Percentiles rank a stretch among this genome's conserved stretches.
Evolutionary conservation across 2,888 invertebrate genomes (phyloP).

Genomic region (Pelosia muscerda): DNA sequence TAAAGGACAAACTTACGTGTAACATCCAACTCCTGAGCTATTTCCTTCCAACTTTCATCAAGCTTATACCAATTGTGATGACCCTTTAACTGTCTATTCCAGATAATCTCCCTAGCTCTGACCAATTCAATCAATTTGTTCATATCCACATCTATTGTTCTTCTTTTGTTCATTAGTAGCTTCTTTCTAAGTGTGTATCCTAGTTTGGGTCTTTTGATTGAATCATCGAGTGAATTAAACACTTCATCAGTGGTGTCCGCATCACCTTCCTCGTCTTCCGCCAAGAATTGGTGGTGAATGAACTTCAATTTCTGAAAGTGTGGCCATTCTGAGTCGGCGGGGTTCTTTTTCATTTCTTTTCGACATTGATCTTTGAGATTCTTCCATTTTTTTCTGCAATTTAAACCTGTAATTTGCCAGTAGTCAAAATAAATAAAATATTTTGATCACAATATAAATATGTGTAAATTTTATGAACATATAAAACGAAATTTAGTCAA

Average conservation of each 20-base stretch:
- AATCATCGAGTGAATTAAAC: conserved; percentile 73
- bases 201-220: conserved; percentile 78
- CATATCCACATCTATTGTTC: conserved; percentile 79
- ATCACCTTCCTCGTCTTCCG: conserved; percentile 78
- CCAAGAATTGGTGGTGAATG: conserved; percentile 78
- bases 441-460: no score
- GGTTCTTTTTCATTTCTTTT: conserved; percentile 82
- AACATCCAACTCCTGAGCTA: conserved; percentile 76
- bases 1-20: conserved; percentile 70
- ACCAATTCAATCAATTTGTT: conserved; percentile 79
- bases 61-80: conserved; percentile 84
- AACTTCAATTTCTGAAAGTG: conserved; percentile 79
- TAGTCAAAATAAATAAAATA: background rate
- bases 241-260: conserved; percentile 77
- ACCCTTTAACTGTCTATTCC: conserved; percentile 81
- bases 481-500: background rate
- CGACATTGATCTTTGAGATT: conserved; percentile 83
- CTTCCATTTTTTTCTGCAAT: conserved; percentile 84
- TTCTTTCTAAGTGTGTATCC: conserved; percentile 82
- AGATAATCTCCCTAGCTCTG: conserved; percentile 74
- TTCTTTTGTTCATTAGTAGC: conserved; percentile 76
- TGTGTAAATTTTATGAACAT: no score
- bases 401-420: conserved; percentile 70
- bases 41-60: conserved; percentile 83
- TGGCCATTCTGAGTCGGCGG: conserved; percentile 78